Conservation (phyloP, 2,113 vertebrate genomes). For the Podocnemis expansa region DNA sequence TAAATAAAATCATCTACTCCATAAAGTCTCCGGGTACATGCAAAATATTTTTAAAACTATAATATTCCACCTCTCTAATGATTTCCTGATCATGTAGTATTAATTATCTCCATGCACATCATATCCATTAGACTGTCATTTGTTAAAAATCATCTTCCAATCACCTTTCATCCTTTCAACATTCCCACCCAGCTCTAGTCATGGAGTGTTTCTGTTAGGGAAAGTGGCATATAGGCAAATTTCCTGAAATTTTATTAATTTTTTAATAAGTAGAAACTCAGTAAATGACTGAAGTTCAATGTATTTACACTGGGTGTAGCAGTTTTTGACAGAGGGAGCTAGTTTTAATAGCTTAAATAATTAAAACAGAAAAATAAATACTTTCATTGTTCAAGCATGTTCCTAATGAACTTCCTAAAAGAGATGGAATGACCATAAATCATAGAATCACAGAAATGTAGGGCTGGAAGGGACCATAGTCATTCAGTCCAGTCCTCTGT, state of each 20-base stretch:
- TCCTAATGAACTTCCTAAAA: accelerated
- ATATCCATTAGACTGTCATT: neutral
- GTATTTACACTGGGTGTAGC: accelerated
- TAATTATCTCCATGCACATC: neutral
- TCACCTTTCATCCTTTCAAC: accelerated
- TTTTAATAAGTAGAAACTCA: neutral
- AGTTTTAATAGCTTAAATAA: accelerated
- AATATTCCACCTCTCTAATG: neutral
- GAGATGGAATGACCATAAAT: neutral
- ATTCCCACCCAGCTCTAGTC: neutral
- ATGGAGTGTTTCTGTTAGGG: too few relatives aligned
- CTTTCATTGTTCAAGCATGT: neutral
- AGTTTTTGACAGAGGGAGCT: accelerated
- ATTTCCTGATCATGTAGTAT: neutral
- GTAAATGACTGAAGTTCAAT: neutral
- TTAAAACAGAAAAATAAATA: neutral
- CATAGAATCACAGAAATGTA: neutral
- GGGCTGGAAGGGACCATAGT: neutral
- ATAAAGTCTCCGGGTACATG: neutral
- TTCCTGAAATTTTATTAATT: accelerated
- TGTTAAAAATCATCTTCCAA: neutral
- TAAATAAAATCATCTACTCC: neutral
- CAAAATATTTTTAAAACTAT: neutral
- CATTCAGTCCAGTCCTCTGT: neutral
- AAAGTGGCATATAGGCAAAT: neutral